These are phyloP conservation scores for Drosophila paramelanica DNA, from an alignment of 2,888 invertebrate species.

Conservation along the genomic window DNA sequence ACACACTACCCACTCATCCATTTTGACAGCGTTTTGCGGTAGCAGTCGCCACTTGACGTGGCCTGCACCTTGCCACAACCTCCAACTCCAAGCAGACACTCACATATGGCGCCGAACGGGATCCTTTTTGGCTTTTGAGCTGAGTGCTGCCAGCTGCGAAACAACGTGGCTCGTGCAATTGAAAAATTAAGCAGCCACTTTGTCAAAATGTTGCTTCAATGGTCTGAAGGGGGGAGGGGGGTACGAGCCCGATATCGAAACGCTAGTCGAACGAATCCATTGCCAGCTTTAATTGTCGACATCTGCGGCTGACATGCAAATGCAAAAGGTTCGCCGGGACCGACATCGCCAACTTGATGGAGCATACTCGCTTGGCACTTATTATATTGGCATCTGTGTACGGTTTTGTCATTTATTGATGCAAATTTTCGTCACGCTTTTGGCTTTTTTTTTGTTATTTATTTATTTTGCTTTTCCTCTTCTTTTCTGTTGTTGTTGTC, in stretches of 20 bases:
- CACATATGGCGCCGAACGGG: conserved; percentile 11
- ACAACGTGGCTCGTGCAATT: conserved; percentile 52
- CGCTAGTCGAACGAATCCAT: conserved; percentile 26
- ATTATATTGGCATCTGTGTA: conserved; percentile 79
- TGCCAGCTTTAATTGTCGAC: conserved; percentile 73
- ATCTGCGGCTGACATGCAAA: conserved; percentile 75
- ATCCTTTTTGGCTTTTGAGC: conserved; percentile 17
- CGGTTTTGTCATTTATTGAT: conserved; percentile 80
- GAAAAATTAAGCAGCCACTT: conserved; percentile 80
- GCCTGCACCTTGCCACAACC: conserved; percentile 47
- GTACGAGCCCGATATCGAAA: too few species aligned
- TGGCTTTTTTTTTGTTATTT: conserved; percentile 39
- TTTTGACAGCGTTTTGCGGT: conserved; percentile 68
- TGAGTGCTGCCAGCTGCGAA: not conserved
- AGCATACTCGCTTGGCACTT: conserved; percentile 76
- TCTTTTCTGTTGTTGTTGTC: conserved; percentile 3
- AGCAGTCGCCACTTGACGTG: conserved; percentile 66
- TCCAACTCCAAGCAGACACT: conserved; percentile 16
- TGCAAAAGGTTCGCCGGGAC: conserved; percentile 61
- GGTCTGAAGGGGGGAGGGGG: not conserved
- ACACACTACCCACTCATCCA: conserved; percentile 18
- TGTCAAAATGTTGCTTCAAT: conserved; percentile 74
- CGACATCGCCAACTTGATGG: conserved; percentile 59
- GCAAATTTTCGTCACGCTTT: conserved; percentile 65
- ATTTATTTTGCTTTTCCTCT: conserved; percentile 2